Conservation (phyloP, 2,888 invertebrate genomes). For the Platerodrilus igneus region DNA sequence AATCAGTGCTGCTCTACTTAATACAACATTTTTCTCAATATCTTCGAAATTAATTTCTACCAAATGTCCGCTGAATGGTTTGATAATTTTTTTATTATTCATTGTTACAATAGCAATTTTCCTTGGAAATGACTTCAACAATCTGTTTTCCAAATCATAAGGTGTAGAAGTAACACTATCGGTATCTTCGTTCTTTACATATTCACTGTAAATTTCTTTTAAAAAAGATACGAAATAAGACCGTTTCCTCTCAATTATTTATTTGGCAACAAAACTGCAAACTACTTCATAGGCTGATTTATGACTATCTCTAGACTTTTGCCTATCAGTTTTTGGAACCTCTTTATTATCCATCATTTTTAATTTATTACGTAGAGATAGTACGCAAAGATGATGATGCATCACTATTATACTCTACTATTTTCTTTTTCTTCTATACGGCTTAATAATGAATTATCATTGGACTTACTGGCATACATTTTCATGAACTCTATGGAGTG, state of each 20-base stretch:
- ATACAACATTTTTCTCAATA: not conserved
- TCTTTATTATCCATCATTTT: too few species aligned
- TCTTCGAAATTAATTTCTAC: not conserved
- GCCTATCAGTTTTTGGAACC: too few species aligned
- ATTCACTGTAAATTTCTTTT: not conserved
- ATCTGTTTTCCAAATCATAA: constrained; percentile 2
- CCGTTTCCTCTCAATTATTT: constrained; percentile 1
- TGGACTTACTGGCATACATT: too few species aligned
- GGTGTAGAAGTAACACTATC: not conserved
- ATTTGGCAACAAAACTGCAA: not conserved
- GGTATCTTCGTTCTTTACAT: constrained; percentile 1
- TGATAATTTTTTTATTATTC: constrained; percentile 2
- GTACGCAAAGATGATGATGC: too few species aligned
- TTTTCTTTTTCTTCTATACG: too few species aligned
- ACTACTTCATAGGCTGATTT: constrained; percentile 1
- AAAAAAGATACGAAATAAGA: not conserved
- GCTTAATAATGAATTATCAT: too few species aligned
- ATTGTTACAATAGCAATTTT: not conserved
- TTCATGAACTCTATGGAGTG: too few species aligned
- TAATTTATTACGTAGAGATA: too few species aligned
- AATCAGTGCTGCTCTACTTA: constrained; percentile 4
- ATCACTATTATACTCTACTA: too few species aligned
- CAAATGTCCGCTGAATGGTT: constrained; percentile 1
- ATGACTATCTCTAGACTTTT: constrained; percentile 3
- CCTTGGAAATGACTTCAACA: constrained; percentile 3